These are phyloP conservation scores for Meghimatium bilineatum DNA, from an alignment of 2,888 invertebrate genomes.

Conservation along the genomic window DNA sequence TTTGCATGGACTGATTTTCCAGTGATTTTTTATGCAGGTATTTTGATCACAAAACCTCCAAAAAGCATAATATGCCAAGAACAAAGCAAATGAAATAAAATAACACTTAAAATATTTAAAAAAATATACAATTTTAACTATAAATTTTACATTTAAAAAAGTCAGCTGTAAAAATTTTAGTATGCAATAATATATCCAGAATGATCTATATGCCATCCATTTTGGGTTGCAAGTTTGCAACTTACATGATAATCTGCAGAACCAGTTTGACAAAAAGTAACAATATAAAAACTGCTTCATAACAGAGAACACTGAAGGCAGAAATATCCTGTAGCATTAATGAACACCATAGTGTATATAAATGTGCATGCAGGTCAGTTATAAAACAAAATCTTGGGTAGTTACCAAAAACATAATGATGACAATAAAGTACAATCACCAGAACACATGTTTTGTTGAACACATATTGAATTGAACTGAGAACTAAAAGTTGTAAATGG, in stretches of 20 bases:
- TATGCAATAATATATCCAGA: not conserved
- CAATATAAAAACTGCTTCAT: not conserved
- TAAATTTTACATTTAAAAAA: not conserved
- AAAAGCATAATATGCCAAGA: not conserved
- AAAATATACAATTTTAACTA: not conserved
- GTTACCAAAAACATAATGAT: not conserved
- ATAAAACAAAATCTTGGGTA: slow-evolving; percentile 21
- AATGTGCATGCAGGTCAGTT: not conserved
- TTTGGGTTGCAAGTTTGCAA: not conserved
- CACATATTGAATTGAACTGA: not conserved
- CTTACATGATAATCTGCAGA: not conserved
- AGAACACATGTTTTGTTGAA: not conserved
- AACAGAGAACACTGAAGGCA: not conserved
- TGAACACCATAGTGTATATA: not conserved
- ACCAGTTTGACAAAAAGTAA: not conserved
- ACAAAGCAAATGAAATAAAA: not conserved
- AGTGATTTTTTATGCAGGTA: not conserved
- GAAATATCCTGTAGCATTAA: not conserved
- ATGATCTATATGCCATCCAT: not conserved
- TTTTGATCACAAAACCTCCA: not conserved
- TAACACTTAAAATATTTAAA: not conserved
- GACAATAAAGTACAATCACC: not conserved
- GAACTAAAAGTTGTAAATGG: not conserved
- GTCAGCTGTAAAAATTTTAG: not conserved
- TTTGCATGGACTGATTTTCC: not conserved